Evolutionary conservation across 2,888 invertebrate species (phyloP).

Genomic region (Cyaniris semiargus): DNA sequence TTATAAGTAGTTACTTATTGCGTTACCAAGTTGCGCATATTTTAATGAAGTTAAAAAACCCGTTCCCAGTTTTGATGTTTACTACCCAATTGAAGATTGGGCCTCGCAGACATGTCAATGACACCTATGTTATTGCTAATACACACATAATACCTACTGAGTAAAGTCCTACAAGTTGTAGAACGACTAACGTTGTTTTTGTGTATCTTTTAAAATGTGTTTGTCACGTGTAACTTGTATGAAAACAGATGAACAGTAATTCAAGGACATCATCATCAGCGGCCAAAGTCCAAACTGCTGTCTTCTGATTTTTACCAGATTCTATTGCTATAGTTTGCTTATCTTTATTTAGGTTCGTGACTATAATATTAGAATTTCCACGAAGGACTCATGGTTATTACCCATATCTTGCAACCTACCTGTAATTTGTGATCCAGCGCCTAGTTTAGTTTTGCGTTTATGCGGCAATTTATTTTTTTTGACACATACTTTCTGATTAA

Average conservation of each 20-base stretch:
- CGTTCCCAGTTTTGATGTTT: not conserved
- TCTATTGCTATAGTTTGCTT: not conserved
- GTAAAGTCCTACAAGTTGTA: not conserved
- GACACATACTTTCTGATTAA: too few species aligned
- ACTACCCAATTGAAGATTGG: not conserved
- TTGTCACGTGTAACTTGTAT: not conserved
- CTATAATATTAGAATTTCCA: too few species aligned
- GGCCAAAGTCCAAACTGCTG: not conserved
- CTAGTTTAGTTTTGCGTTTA: too few species aligned
- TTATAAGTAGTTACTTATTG: not conserved
- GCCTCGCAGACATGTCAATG: conserved; percentile 29
- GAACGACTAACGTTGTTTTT: conserved; percentile 17
- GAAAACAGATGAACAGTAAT: not conserved
- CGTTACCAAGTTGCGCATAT: not conserved
- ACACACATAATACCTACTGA: not conserved
- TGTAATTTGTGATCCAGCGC: too few species aligned
- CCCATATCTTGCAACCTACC: too few species aligned
- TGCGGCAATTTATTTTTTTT: too few species aligned
- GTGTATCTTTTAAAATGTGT: not conserved
- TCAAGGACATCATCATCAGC: not conserved
- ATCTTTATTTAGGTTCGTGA: too few species aligned
- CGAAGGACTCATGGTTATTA: too few species aligned
- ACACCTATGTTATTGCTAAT: conserved; percentile 16
- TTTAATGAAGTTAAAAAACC: conserved; percentile 15
- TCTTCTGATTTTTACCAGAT: not conserved